A percentile compares a stretch with the other conserved stretches of the same genome.
Evolutionary conservation across 2,113 vertebrate genomes (phyloP).

Genomic region (Tachysurus fulvidraco): DNA sequence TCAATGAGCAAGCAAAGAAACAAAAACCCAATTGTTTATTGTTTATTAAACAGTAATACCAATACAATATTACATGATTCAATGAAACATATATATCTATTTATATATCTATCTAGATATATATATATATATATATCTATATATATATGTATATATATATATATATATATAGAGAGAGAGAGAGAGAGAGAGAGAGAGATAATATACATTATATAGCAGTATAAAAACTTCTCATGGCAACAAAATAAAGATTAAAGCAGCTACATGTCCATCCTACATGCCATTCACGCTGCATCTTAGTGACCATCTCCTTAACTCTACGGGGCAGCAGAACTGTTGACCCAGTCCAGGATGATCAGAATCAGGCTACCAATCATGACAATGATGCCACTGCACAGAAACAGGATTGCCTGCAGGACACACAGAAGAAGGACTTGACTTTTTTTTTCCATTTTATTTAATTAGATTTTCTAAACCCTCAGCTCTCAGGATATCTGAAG

Average conservation of each 20-base stretch:
- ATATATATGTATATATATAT: too few relatives aligned
- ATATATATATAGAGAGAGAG: too few relatives aligned
- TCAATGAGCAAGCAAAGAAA: neutral
- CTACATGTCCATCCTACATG: neutral
- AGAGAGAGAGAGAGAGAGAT: too few relatives aligned
- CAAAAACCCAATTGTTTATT: constrained; percentile 52
- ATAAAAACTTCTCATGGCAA: constrained; percentile 73
- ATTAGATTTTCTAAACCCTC: neutral
- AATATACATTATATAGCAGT: too few relatives aligned
- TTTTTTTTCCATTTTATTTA: neutral
- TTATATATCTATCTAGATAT: too few relatives aligned
- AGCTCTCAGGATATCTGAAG: neutral
- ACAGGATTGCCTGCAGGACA: constrained; percentile 79
- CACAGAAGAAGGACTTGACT: neutral
- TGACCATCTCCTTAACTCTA: constrained; percentile 61
- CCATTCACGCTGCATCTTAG: constrained; percentile 54
- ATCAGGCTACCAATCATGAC: constrained; percentile 90
- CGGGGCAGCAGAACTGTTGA: constrained; percentile 61
- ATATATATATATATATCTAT: too few relatives aligned
- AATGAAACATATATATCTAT: constrained; percentile 78
- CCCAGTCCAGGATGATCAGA: constrained; percentile 90
- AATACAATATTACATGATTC: constrained; percentile 97
- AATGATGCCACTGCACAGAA: constrained; percentile 82
- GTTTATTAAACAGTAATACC: constrained; percentile 87
- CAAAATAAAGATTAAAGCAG: constrained; percentile 29